Percentiles rank a stretch among this genome's conserved stretches.
Evolutionary conservation across 2,113 vertebrate genomes (phyloP).

Genomic region (Prunella himalayana): DNA sequence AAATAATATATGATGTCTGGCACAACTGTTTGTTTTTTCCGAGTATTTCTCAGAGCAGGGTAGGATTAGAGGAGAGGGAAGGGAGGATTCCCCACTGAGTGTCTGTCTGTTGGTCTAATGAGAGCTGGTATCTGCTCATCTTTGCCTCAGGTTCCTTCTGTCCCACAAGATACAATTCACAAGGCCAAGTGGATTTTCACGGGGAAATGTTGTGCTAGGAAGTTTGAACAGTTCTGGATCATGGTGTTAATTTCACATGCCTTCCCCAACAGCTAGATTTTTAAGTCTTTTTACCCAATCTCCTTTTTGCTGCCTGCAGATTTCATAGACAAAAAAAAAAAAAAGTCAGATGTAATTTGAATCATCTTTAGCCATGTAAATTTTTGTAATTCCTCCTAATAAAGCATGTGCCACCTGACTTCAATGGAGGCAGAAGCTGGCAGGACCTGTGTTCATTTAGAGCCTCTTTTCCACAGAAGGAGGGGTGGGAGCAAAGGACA

Average conservation of each 20-base stretch:
- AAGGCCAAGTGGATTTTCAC: background rate
- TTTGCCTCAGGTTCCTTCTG: background rate
- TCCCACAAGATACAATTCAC: background rate
- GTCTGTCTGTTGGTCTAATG: background rate
- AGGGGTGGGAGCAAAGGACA: background rate
- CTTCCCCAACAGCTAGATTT: background rate
- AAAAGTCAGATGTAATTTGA: background rate
- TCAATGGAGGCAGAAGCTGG: background rate
- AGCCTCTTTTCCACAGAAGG: background rate
- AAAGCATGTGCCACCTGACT: background rate
- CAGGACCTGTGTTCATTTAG: background rate
- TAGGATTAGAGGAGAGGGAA: background rate
- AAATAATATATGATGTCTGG: conserved; percentile 25
- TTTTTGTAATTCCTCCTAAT: background rate
- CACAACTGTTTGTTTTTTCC: conserved; percentile 15
- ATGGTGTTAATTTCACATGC: background rate
- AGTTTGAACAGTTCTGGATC: background rate
- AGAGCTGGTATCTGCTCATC: background rate
- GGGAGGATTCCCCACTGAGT: background rate
- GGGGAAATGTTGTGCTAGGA: background rate
- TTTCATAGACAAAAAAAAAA: background rate
- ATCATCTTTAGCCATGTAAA: background rate
- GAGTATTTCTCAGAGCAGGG: background rate
- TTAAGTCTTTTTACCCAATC: background rate
- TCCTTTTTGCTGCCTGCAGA: background rate